These are phyloP conservation scores for Uloborus diversus DNA, from an alignment of 1,140 invertebrate genomes.

Conservation along the genomic window DNA sequence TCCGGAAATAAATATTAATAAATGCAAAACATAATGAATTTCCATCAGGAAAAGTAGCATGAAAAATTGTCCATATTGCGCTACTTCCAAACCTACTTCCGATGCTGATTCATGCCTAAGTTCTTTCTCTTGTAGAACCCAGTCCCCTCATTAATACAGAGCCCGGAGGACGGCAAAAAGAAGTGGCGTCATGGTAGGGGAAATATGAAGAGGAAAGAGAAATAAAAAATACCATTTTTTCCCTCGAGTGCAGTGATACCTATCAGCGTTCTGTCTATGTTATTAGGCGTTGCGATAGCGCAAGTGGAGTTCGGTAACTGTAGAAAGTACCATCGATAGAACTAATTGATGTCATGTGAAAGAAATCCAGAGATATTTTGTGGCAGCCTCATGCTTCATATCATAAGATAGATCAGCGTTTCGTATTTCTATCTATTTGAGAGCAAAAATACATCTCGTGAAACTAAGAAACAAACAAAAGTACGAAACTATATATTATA, in stretches of 20 bases:
- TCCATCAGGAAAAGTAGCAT: not conserved
- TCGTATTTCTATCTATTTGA: no score
- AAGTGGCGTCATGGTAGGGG: not conserved
- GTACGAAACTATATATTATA: no score
- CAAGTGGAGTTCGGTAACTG: not conserved
- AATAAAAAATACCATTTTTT: not conserved
- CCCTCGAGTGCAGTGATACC: slow-evolving; percentile 2
- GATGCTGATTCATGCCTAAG: slow-evolving; percentile 18
- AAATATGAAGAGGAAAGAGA: not conserved
- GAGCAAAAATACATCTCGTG: no score
- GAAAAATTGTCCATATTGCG: slow-evolving; percentile 15
- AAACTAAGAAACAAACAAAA: no score
- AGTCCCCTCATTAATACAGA: slow-evolving; percentile 18
- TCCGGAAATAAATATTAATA: slow-evolving; percentile 30
- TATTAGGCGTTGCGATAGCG: not conserved
- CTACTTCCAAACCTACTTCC: not conserved
- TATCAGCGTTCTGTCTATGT: slow-evolving; percentile 8
- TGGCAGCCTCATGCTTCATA: not conserved
- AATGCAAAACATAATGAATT: slow-evolving; percentile 33
- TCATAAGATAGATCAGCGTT: no score
- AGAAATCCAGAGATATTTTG: slow-evolving; percentile 27
- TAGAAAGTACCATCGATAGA: not conserved
- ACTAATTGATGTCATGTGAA: slow-evolving; percentile 29
- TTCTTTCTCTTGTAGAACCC: slow-evolving; percentile 31
- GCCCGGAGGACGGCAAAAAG: not conserved